phyloP scores from a whole-genome alignment of 2,113 vertebrate species.

The Leiothrix lutea region DNA sequence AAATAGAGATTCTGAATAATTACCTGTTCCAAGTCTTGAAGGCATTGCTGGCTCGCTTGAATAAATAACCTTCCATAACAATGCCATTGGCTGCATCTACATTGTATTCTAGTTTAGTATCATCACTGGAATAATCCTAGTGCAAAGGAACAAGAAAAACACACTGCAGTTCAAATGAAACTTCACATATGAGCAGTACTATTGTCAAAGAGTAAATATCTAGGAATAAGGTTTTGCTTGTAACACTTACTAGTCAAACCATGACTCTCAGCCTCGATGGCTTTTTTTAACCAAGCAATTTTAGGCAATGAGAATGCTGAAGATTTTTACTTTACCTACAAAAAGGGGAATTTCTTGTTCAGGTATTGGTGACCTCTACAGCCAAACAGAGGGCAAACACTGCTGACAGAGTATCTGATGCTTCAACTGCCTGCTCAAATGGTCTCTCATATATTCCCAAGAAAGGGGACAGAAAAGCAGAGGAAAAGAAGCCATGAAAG shows the following conservation, averaged over 20 bases:
- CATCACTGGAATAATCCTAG: constrained; percentile 94
- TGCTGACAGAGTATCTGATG: neutral
- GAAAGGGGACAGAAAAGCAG: neutral
- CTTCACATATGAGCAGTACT: neutral
- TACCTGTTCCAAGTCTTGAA: constrained; percentile 99
- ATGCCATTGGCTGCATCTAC: constrained; percentile 93
- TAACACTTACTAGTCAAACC: neutral
- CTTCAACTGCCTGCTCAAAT: neutral
- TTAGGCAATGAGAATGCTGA: neutral
- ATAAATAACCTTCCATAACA: constrained; percentile 98
- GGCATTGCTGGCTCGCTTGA: constrained; percentile 98
- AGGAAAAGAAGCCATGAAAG: neutral
- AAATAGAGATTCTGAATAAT: constrained; percentile 1
- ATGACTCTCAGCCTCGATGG: neutral
- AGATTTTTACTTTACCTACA: neutral
- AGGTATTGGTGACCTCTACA: neutral
- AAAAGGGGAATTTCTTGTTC: neutral
- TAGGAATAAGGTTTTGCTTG: neutral
- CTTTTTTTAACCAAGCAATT: neutral
- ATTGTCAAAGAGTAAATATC: neutral
- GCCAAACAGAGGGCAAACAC: neutral
- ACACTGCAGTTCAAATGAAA: neutral
- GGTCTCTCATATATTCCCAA: neutral
- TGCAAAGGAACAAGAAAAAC: constrained; percentile 21
- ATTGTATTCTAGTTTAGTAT: constrained; percentile 94